These are phyloP conservation scores for Cistogaster globosa DNA, from an alignment of 2,888 invertebrate species.

Conservation along the genomic window DNA sequence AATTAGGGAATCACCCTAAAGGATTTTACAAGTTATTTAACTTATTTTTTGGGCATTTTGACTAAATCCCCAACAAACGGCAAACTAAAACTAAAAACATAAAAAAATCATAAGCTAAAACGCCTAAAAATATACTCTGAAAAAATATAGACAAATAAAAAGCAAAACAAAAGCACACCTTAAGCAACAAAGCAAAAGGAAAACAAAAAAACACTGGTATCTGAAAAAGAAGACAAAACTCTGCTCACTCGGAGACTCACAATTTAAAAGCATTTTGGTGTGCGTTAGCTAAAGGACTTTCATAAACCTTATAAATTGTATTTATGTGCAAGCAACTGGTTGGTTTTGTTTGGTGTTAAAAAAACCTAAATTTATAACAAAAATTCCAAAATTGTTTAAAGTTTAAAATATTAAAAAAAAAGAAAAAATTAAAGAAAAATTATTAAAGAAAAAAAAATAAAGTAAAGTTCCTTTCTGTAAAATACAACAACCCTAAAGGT, in stretches of 20 bases:
- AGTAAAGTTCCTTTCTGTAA: conserved; percentile 53
- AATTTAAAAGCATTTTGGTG: conserved; percentile 20
- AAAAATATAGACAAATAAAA: not conserved
- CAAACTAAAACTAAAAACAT: conserved; percentile 17
- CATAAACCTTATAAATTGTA: conserved; percentile 34
- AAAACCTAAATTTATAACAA: not conserved
- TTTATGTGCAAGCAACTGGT: conserved; percentile 56
- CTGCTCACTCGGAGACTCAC: not conserved
- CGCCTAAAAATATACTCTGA: conserved; percentile 52
- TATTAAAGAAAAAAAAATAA: not conserved
- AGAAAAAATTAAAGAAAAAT: not conserved
- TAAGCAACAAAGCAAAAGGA: conserved; percentile 3
- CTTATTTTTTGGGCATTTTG: conserved; percentile 32
- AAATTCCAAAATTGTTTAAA: not conserved
- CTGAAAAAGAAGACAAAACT: conserved; percentile 3
- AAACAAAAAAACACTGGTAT: not conserved
- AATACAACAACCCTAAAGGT: conserved; percentile 29
- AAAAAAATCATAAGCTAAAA: too few species aligned
- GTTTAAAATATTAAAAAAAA: not conserved
- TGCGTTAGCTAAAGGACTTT: conserved; percentile 41
- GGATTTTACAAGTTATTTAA: conserved; percentile 47
- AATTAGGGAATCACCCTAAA: conserved; percentile 40
- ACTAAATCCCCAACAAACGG: conserved; percentile 5
- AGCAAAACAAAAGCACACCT: conserved; percentile 30
- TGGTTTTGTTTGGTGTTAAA: conserved; percentile 13